phyloP scores from a whole-genome alignment of 2,888 invertebrate genomes.

The Nasonovia ribisnigri region DNA sequence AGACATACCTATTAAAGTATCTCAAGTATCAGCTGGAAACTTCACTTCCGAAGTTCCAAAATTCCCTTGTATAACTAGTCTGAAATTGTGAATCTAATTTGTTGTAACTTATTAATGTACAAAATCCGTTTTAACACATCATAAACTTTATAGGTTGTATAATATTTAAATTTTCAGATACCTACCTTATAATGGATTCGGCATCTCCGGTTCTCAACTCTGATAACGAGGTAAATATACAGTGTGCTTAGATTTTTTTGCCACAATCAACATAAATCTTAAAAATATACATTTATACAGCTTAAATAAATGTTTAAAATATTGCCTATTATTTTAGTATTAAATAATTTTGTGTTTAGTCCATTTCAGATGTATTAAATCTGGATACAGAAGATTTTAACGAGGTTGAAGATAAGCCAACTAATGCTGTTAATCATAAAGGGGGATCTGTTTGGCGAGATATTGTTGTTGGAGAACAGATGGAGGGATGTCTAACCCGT shows the following conservation, averaged over 20 bases:
- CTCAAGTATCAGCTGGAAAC: neutral
- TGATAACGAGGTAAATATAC: constrained; percentile 46
- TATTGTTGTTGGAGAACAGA: constrained; percentile 53
- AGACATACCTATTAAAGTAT: neutral
- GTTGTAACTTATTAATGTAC: neutral
- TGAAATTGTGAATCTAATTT: neutral
- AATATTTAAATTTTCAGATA: neutral
- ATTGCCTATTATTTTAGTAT: neutral
- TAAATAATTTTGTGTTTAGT: constrained; percentile 18
- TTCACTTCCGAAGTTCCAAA: neutral
- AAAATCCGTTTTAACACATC: neutral
- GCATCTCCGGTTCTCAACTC: neutral
- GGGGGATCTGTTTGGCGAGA: constrained; percentile 55
- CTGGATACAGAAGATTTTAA: constrained; percentile 44
- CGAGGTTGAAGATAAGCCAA: neutral
- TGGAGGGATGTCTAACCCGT: constrained; percentile 40
- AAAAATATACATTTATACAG: neutral
- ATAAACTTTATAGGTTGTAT: neutral
- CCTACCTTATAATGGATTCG: neutral
- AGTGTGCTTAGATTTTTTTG: neutral
- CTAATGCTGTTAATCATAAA: neutral
- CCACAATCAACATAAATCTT: neutral
- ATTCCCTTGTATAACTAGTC: neutral
- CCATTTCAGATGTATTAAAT: constrained; percentile 13
- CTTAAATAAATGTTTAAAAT: neutral